These are phyloP conservation scores for Drosophila mojavensis DNA, from an alignment of 1,140 invertebrate species.

Conservation along the genomic window DNA sequence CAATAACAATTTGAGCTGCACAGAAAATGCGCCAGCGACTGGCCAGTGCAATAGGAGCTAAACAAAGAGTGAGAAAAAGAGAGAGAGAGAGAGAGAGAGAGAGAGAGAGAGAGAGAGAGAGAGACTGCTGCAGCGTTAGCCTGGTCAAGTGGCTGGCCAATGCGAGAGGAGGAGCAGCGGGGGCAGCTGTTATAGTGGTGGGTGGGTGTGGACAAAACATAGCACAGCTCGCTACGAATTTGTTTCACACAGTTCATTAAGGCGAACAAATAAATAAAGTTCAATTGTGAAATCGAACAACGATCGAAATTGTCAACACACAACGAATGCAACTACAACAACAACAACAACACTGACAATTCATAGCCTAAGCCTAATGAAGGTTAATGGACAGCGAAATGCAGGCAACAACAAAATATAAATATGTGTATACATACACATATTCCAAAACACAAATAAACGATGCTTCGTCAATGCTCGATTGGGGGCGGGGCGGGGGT, in stretches of 20 bases:
- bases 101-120: no score
- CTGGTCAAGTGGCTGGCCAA: slow-evolving; percentile 43
- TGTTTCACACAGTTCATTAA: slow-evolving; percentile 80
- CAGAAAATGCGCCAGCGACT: slow-evolving; percentile 47
- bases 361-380: slow-evolving; percentile 70
- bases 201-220: slow-evolving; percentile 43
- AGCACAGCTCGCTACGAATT: slow-evolving; percentile 39
- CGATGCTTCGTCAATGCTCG: background rate
- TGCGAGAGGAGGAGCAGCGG: background rate
- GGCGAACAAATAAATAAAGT: slow-evolving; percentile 72
- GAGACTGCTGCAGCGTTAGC: slow-evolving; percentile 22
- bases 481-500: no score
- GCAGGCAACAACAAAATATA: slow-evolving; percentile 46
- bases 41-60: slow-evolving; percentile 24
- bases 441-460: slow-evolving; percentile 29
- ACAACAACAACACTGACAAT: slow-evolving; percentile 11
- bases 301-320: slow-evolving; percentile 71
- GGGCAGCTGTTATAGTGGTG: slow-evolving; percentile 27
- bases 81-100: background rate
- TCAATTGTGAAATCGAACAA: slow-evolving; percentile 72
- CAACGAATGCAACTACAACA: slow-evolving; percentile 37
- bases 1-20: slow-evolving; percentile 79
- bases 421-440: no score
- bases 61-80: slow-evolving; percentile 23
- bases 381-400: slow-evolving; percentile 75